Percentiles rank a stretch among this genome's conserved stretches.
These are phyloP conservation scores for Drosophila mercatorum DNA, from an alignment of 2,888 invertebrate genomes.

Conservation along the genomic window DNA sequence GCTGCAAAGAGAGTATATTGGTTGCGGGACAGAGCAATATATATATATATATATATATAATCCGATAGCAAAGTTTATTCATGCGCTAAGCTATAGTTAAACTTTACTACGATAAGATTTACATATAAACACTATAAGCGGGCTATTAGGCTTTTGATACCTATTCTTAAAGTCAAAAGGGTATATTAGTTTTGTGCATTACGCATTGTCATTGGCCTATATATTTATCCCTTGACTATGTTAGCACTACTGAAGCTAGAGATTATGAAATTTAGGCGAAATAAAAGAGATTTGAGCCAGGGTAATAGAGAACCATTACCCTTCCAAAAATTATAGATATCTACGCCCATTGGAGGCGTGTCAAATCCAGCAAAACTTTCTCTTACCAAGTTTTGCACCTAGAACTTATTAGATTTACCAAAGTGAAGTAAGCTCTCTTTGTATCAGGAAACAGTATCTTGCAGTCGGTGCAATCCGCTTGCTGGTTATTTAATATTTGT, in stretches of 20 bases:
- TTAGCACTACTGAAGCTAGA: no score
- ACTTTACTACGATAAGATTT: neutral
- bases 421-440: no score
- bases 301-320: no score
- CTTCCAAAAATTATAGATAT: no score
- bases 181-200: neutral
- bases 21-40: neutral
- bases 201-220: neutral
- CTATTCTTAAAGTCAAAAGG: neutral
- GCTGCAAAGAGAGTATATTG: neutral
- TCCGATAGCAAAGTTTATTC: neutral
- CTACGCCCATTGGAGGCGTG: no score
- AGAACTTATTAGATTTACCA: no score
- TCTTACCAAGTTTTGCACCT: no score
- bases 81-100: neutral
- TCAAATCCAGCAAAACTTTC: no score
- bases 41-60: no score
- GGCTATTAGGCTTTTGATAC: neutral
- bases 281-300: no score
- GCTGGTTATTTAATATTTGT: constrained; percentile 1
- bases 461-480: neutral
- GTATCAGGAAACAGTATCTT: neutral
- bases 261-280: no score
- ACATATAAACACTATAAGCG: neutral
- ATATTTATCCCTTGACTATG: no score